These are phyloP conservation scores for Erynnis tages DNA, from an alignment of 2,888 invertebrate species.

Conservation along the genomic window DNA sequence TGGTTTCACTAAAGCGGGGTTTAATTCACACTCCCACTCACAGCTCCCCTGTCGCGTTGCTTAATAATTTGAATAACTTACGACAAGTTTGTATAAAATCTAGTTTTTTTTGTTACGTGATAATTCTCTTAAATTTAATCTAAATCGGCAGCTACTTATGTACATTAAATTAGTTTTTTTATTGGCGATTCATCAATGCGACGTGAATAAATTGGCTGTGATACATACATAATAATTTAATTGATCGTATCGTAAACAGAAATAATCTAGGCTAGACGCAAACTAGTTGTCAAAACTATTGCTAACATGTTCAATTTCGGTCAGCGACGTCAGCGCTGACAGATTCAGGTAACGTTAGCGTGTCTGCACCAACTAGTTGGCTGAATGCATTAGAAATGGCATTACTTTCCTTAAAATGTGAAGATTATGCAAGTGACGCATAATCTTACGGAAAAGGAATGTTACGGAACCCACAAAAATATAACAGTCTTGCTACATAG, in stretches of 20 bases:
- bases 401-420: slow-evolving; percentile 28
- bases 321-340: slow-evolving; percentile 5
- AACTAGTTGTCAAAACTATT: slow-evolving; percentile 2
- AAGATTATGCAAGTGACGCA: slow-evolving; percentile 33
- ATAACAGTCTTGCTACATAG: slow-evolving; percentile 12
- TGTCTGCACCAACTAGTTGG: slow-evolving; percentile 16
- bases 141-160: too few species aligned
- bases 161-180: background rate
- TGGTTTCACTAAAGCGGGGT: background rate
- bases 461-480: slow-evolving; percentile 17
- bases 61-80: too few species aligned
- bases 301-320: background rate
- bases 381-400: slow-evolving; percentile 8
- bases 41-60: too few species aligned
- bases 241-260: background rate
- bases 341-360: background rate
- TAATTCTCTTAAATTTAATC: too few species aligned
- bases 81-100: too few species aligned
- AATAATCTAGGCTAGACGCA: background rate
- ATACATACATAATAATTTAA: background rate
- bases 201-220: background rate
- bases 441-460: slow-evolving; percentile 28
- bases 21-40: too few species aligned
- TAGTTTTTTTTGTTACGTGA: too few species aligned
- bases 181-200: background rate